Conservation (phyloP, 2,113 vertebrate genomes). For the Haemorhous mexicanus region DNA sequence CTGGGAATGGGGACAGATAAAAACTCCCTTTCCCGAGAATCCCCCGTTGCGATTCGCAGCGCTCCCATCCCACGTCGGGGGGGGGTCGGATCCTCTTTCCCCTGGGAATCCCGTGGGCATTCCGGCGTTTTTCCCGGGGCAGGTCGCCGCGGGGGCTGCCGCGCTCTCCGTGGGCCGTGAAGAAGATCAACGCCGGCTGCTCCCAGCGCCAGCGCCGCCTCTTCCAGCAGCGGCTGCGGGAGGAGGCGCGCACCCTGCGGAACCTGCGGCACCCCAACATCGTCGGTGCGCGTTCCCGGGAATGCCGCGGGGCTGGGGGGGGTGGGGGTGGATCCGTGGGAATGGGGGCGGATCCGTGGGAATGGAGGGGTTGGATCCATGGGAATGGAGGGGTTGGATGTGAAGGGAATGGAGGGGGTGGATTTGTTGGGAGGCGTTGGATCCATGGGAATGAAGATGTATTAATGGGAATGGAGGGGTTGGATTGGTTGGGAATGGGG, state of each 20-base stretch:
- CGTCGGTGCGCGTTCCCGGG: background rate
- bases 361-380: no score
- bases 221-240: rapidly evolving
- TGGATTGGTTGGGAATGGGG: no score
- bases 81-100: rapidly evolving
- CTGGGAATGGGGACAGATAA: rapidly evolving
- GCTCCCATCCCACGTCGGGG: rapidly evolving
- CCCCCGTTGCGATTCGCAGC: rapidly evolving
- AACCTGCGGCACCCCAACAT: background rate
- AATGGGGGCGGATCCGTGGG: no score
- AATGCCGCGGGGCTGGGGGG: no score
- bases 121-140: background rate
- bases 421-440: background rate
- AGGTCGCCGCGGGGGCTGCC: background rate
- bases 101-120: background rate
- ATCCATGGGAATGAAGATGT: no score
- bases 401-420: no score
- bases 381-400: background rate
- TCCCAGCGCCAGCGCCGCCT: background rate
- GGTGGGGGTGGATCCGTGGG: background rate
- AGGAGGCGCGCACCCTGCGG: background rate
- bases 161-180: background rate
- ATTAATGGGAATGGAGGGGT: no score
- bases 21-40: background rate
- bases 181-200: background rate